Evolutionary conservation across 2,113 vertebrate genomes (phyloP).

Genomic region (Oriolus oriolus): DNA sequence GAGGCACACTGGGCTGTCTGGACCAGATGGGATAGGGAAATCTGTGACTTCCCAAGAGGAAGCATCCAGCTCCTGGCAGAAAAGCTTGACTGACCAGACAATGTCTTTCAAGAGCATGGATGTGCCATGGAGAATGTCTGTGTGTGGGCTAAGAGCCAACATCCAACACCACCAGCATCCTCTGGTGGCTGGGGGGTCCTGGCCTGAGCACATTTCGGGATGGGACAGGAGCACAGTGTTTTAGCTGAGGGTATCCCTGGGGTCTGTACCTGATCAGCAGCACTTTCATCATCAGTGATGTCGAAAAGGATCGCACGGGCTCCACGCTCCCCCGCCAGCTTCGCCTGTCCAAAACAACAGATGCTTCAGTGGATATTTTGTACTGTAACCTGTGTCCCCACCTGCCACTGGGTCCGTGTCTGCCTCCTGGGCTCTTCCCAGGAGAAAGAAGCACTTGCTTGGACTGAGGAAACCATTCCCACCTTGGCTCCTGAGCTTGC

Average conservation of each 20-base stretch:
- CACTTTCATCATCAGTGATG: constrained; percentile 85
- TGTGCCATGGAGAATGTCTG: not conserved
- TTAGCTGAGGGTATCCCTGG: not conserved
- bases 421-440: not conserved
- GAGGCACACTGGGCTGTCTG: not conserved
- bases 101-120: not conserved
- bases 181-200: not conserved
- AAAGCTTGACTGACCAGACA: not conserved
- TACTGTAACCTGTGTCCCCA: not conserved
- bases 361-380: not conserved
- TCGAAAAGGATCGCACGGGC: constrained; percentile 95
- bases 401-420: rapidly evolving
- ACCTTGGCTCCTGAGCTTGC: not conserved
- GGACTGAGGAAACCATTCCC: not conserved
- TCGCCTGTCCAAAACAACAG: constrained; percentile 79
- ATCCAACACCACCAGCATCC: not conserved
- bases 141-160: not conserved
- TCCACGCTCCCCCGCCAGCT: constrained; percentile 89
- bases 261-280: constrained; percentile 83
- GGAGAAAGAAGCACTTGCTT: not conserved
- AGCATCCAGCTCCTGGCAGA: not conserved
- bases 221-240: not conserved
- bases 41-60: not conserved
- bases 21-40: not conserved
- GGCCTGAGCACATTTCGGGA: not conserved